Evolutionary conservation across 2,888 invertebrate species (phyloP).

Genomic region (Aphidoletes aphidimyza): DNA sequence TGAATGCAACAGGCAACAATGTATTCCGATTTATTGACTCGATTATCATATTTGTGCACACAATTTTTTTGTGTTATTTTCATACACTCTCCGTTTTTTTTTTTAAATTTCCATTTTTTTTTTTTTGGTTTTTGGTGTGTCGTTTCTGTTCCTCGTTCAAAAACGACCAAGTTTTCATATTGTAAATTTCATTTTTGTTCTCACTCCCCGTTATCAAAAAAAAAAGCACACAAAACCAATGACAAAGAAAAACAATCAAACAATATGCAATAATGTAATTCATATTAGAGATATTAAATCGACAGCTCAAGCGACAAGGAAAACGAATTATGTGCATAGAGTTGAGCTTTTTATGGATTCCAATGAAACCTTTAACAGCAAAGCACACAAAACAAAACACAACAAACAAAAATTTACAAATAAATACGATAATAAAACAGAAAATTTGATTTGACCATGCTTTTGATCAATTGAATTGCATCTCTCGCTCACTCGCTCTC

Average conservation of each 20-base stretch:
- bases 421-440: too few species aligned
- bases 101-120: neutral
- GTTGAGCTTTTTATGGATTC: neutral
- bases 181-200: neutral
- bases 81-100: neutral
- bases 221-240: neutral
- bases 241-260: neutral
- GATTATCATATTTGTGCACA: constrained; percentile 29
- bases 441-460: neutral
- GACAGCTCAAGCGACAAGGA: neutral
- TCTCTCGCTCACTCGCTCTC: too few species aligned
- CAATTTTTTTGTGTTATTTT: neutral
- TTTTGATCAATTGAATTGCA: constrained; percentile 27
- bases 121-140: neutral
- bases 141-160: neutral
- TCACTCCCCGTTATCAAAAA: neutral
- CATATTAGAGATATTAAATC: neutral
- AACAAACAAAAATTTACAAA: too few species aligned
- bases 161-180: neutral
- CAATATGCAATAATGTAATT: constrained; percentile 26
- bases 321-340: neutral
- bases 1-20: constrained; percentile 9
- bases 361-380: too few species aligned
- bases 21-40: constrained; percentile 37
- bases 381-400: too few species aligned